Base-by-base conservation (phyloP, 92 coral and sea anemone species). In the Galaxea fascicularis region DNA sequence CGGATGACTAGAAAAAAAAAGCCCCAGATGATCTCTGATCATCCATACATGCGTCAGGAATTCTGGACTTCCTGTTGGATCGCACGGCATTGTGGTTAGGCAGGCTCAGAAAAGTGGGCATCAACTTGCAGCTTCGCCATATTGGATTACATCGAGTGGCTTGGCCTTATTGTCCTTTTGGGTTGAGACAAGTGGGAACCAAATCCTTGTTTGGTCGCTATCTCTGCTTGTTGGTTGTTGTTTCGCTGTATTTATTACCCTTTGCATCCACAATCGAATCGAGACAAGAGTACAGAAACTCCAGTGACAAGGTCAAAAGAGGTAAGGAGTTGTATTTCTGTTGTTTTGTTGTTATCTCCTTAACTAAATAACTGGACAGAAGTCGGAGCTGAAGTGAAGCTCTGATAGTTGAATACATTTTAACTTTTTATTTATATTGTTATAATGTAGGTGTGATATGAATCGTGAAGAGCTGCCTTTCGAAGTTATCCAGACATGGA, bases 41-140 rank as follows among this genome's bases (percentile, higher is more conserved):
- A n/a, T n/a, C n/a, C n/a, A n/a, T 18, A 53, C 86, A 82, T 70
- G 86, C 87, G 72, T 82, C 70, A 71, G 78, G 73, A 72, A 80
- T 72, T 82, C 69, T 44, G 79, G 25, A 71, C 79, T 82, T 82
- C 87, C 80, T 54, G 87, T 82, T 71, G 59, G 87, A 71, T 54
- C 87, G 60, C 87, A 72, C 72, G 30, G 80, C 80, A 83, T 73
- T 83, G 71, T 73, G 80, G 87, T 73, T 57, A 71, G 69, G 79
- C 52, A 58, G 73, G 71, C 54, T 39, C 87, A 83, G 74, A 83
- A 82, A 82, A 82, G 86, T 81, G 85, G 75, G 85, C 60, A 56
- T 56, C 60, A 22, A 56, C 60, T 56, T 16, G 60, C 60, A 56
- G 60, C 22, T 18, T 56, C 60, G 60, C 60, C 60, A 56, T 56